A percentile compares a stretch with the other conserved stretches of the same genome.
Conservation (phyloP, 2,888 invertebrate species). For the Tortrix viridana region DNA sequence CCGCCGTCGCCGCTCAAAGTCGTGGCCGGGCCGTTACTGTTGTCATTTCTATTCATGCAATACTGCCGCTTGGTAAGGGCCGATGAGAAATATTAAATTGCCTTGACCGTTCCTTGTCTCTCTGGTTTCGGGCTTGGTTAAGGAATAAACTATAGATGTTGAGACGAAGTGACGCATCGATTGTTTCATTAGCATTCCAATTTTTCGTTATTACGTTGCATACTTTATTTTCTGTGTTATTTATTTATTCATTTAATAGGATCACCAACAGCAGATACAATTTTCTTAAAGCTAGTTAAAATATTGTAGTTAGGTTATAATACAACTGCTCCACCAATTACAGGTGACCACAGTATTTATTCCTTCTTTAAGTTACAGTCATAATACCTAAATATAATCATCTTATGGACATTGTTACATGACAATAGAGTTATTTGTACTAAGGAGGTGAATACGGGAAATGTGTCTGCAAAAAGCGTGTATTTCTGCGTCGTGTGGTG, state of each 20-base stretch:
- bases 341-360: too few relatives aligned
- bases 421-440: conserved; percentile 8
- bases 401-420: conserved; percentile 19
- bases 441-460: conserved; percentile 44
- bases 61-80: conserved; percentile 23
- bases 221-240: too few relatives aligned
- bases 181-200: conserved; percentile 8
- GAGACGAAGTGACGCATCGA: conserved; percentile 5
- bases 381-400: neutral
- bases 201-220: too few relatives aligned
- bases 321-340: too few relatives aligned
- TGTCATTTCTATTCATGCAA: conserved; percentile 41
- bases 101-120: conserved; percentile 45
- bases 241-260: too few relatives aligned
- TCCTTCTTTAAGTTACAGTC: neutral
- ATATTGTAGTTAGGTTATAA: too few relatives aligned
- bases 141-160: conserved; percentile 13
- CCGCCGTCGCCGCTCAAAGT: too few relatives aligned
- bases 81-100: conserved; percentile 31
- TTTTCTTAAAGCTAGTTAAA: too few relatives aligned
- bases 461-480: conserved; percentile 59
- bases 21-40: conserved; percentile 9
- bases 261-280: too few relatives aligned
- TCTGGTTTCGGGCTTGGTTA: conserved; percentile 14
- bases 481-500: conserved; percentile 59